These are phyloP conservation scores for Flexamia atlantica DNA, from an alignment of 2,888 invertebrate genomes.

Conservation along the genomic window DNA sequence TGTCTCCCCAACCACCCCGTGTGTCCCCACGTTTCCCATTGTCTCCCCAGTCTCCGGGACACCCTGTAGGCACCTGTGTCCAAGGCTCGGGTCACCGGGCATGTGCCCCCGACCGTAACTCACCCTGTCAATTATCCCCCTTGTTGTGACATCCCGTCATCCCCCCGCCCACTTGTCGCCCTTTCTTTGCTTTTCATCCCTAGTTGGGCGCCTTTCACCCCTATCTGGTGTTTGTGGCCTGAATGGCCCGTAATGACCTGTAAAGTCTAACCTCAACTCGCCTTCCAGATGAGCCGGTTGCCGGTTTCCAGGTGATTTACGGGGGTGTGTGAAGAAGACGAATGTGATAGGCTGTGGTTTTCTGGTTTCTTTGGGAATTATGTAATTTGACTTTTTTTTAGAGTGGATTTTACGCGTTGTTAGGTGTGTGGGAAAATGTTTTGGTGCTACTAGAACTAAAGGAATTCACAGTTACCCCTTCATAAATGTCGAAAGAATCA, in stretches of 20 bases:
- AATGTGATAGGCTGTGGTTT: neutral
- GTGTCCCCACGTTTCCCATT: neutral
- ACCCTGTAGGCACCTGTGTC: neutral
- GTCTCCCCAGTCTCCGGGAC: neutral
- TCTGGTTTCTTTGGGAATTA: neutral
- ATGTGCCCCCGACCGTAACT: constrained; percentile 22
- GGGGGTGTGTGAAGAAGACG: neutral
- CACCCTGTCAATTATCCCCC: constrained; percentile 31
- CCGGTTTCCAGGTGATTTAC: constrained; percentile 25
- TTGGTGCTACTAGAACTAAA: too few species aligned
- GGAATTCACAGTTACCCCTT: too few species aligned
- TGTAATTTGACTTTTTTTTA: neutral
- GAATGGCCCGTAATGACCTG: constrained; percentile 15
- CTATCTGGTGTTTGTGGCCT: neutral
- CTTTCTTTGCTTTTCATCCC: neutral
- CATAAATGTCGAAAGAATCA: too few species aligned
- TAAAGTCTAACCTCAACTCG: neutral
- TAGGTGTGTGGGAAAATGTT: too few species aligned
- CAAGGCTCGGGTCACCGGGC: constrained; percentile 11
- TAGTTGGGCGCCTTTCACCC: neutral
- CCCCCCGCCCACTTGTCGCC: neutral
- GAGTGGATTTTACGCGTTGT: constrained; percentile 1
- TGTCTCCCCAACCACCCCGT: neutral
- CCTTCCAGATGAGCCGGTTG: constrained; percentile 23
- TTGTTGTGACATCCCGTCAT: constrained; percentile 28